Base-by-base conservation (phyloP, 2,888 invertebrate genomes). In the Helobdella robusta region DNA sequence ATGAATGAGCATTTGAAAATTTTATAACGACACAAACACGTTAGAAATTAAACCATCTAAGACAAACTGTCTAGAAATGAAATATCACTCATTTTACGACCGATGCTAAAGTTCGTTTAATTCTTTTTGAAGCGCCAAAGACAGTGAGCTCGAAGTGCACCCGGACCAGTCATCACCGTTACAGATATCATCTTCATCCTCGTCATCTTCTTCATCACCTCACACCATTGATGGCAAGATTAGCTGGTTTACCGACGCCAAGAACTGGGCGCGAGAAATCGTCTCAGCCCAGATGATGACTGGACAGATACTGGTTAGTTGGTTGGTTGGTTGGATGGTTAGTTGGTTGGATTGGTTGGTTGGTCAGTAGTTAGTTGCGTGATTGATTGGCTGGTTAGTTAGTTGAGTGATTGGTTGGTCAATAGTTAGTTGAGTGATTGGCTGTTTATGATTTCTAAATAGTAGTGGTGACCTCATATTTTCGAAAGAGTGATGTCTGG, bases 251-350 rank as follows among this genome's bases (percentile, higher is more conserved):
- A 20, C 28, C n/a, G 34, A 25, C 28, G 28, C 34, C 4, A 62
- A 48, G 34, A 30, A 32, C n/a, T 50, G 48, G 50, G 62, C 62
- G 25, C n/a, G 44, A 28, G 46, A 62, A 48, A 28, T 62, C 5
- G 62, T 62, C 32, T 62, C 62, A n/a, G 50, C 50, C 6, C 62
- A 62, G 34, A 62, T 50, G 34, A 62, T 8, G 48, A 62, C 62
- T 28, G 62, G 62, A 32, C 50, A 62, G 20, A 62, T 62, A 50
- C n/a, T 62, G 50, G 62, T 62, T 15, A 28, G 62, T 20, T 8
- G 54, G n/a, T 6, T 50, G 20, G 23, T 50, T 6, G 20, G 20
- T n/a, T 50, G 50, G n/a, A 20, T 6, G n/a, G n/a, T 50, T 50
- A 20, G 50, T 50, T 50, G 50, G 6, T 50, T n/a, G 6, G 6